A percentile compares a stretch with the other conserved stretches of the same genome.
Conservation (phyloP, 35 echinoderm and acorn worm species). For the Ptychodera flava region DNA sequence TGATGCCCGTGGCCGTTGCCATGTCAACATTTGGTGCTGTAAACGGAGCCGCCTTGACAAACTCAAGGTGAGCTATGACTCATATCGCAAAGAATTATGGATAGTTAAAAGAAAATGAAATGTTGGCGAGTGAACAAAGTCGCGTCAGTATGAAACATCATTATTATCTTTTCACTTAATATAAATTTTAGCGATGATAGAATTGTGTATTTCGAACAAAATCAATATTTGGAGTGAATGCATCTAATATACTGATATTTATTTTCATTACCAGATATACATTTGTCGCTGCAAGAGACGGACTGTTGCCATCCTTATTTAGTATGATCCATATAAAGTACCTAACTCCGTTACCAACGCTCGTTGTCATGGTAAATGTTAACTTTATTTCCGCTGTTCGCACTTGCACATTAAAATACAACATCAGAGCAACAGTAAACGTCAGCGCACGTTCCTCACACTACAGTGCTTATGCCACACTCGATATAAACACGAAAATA, state of each 20-base stretch:
- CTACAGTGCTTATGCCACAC: neutral
- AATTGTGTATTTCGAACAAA: no score
- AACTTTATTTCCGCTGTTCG: no score
- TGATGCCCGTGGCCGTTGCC: conserved; percentile 82
- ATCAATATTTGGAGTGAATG: no score
- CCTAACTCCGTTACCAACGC: conserved; percentile 75
- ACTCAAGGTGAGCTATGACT: conserved; percentile 54
- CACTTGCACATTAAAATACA: neutral
- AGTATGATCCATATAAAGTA: conserved; percentile 84
- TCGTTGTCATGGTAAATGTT: conserved; percentile 72
- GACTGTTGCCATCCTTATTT: conserved; percentile 70
- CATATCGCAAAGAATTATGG: no score
- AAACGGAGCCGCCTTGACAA: conserved; percentile 75
- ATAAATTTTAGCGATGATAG: no score
- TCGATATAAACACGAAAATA: neutral
- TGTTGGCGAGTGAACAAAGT: no score
- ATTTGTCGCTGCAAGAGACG: conserved; percentile 89
- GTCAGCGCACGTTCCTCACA: neutral
- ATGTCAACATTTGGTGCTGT: conserved; percentile 98
- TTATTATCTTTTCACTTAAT: no score
- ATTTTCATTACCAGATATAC: conserved; percentile 45
- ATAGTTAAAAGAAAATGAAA: no score
- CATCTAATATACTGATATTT: no score
- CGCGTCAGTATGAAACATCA: no score
- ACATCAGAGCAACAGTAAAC: neutral